Conservation (phyloP, 2,797 vertebrate species). For the Oreochromis mossambicus region DNA sequence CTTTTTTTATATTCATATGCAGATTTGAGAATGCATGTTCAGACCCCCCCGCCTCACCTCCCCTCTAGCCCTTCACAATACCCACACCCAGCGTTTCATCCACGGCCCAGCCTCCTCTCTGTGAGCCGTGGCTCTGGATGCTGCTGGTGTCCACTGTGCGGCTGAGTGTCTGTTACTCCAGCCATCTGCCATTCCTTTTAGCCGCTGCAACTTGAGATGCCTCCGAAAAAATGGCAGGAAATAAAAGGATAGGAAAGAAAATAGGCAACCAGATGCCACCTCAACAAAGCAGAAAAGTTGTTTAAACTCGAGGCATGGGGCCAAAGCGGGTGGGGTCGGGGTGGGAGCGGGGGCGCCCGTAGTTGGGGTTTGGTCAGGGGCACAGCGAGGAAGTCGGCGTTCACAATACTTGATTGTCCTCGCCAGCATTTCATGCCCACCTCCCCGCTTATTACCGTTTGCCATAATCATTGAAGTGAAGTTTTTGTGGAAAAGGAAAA, state of each 20-base stretch:
- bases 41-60: background rate
- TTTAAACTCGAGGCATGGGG: constrained; percentile 69
- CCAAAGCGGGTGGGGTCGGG: background rate
- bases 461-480: constrained; percentile 49
- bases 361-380: constrained; percentile 25
- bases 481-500: constrained; percentile 31
- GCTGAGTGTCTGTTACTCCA: constrained; percentile 77
- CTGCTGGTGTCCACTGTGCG: constrained; percentile 71
- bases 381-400: constrained; percentile 26
- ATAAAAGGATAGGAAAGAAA: constrained; percentile 77
- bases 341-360: background rate
- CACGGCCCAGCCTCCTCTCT: constrained; percentile 52
- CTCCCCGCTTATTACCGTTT: constrained; percentile 47
- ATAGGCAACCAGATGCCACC: constrained; percentile 81
- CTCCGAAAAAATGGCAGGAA: constrained; percentile 65
- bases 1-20: constrained; percentile 57
- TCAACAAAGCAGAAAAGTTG: constrained; percentile 77
- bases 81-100: constrained; percentile 59
- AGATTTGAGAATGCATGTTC: constrained; percentile 46
- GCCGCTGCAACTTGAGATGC: constrained; percentile 79
- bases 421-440: constrained; percentile 22
- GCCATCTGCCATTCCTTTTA: constrained; percentile 83
- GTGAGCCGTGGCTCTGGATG: constrained; percentile 57
- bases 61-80: constrained; percentile 43
- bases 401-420: constrained; percentile 51